Conservation (phyloP, 2,797 vertebrate genomes). For the Micropoecilia bifurca region DNA sequence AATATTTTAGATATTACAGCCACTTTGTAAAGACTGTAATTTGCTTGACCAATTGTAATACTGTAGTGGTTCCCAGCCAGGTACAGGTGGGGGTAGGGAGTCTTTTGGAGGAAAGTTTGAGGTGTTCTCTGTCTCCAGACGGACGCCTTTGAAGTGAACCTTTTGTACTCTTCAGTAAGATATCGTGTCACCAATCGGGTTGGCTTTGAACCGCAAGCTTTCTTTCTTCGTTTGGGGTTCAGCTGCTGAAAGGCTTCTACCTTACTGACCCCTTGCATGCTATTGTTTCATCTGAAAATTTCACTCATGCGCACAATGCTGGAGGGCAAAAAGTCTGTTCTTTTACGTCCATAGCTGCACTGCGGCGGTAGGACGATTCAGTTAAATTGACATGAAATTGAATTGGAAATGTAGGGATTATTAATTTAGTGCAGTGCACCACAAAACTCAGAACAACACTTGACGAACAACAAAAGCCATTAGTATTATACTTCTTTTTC, state of each 20-base stretch:
- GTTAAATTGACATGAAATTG: too few relatives aligned
- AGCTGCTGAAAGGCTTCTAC: slow-evolving; percentile 18
- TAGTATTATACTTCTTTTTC: too few relatives aligned
- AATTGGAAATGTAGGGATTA: too few relatives aligned
- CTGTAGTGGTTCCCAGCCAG: slow-evolving; percentile 28
- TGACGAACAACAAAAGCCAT: too few relatives aligned
- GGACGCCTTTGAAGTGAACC: slow-evolving; percentile 61
- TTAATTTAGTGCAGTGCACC: too few relatives aligned
- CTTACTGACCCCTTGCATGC: too few relatives aligned
- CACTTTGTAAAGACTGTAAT: slow-evolving; percentile 7
- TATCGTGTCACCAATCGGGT: slow-evolving; percentile 65
- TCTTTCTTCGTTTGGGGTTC: slow-evolving; percentile 62
- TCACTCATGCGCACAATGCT: too few relatives aligned
- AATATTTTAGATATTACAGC: background rate
- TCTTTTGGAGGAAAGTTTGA: slow-evolving; percentile 44
- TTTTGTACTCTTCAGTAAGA: slow-evolving; percentile 66
- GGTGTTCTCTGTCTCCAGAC: slow-evolving; percentile 40
- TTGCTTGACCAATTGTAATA: slow-evolving; percentile 12
- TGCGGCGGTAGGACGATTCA: too few relatives aligned
- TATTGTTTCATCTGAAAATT: too few relatives aligned
- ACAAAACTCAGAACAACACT: too few relatives aligned
- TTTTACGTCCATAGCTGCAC: too few relatives aligned
- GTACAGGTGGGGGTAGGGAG: slow-evolving; percentile 29
- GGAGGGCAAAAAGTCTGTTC: too few relatives aligned
- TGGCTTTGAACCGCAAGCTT: slow-evolving; percentile 68